Conservation (phyloP, 1,140 invertebrate species). For the Eueides isabella region DNA sequence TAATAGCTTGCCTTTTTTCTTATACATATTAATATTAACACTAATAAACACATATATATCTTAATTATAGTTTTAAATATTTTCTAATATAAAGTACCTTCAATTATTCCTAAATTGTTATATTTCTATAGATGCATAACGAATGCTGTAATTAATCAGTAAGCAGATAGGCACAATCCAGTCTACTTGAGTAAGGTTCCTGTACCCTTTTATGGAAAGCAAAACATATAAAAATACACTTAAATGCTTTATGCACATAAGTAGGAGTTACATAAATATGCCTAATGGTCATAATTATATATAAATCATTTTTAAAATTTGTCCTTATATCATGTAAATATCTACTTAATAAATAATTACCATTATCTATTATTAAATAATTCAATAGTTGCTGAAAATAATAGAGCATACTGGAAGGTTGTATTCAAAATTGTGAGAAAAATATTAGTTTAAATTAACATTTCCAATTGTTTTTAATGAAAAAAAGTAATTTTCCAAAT, state of each 20-base stretch:
- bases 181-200: constrained; percentile 34
- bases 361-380: neutral
- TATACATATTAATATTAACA: neutral
- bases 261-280: neutral
- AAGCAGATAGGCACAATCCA: constrained; percentile 36
- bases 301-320: neutral
- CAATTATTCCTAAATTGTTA: neutral
- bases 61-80: neutral
- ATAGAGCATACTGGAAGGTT: neutral
- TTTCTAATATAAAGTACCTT: neutral
- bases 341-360: neutral
- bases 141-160: constrained; percentile 23
- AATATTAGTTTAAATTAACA: neutral
- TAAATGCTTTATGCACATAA: neutral
- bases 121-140: neutral
- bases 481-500: too few relatives aligned
- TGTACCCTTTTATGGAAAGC: constrained; percentile 19
- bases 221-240: neutral
- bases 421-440: neutral
- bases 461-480: neutral
- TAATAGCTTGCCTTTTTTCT: constrained; percentile 7
- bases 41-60: constrained; percentile 8
- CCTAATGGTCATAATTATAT: neutral
- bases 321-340: neutral
- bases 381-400: neutral